phyloP scores from a whole-genome alignment of 53 echinoderm and acorn worm genomes.

The Henricia sp. region DNA sequence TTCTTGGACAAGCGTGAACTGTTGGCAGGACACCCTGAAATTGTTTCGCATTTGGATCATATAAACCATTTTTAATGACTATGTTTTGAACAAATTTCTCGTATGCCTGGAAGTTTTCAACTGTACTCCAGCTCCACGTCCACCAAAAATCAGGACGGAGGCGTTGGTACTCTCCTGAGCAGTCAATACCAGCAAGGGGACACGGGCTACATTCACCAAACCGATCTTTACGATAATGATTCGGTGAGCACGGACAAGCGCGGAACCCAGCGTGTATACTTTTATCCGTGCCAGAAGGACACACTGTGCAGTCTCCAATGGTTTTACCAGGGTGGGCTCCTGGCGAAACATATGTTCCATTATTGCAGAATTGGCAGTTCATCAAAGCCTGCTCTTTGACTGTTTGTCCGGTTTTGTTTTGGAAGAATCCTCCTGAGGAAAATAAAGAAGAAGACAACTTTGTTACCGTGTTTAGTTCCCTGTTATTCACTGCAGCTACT shows the following conservation, averaged over 20 bases:
- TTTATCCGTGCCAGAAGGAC: conserved; percentile 68
- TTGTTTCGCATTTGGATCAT: not conserved
- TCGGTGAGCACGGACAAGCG: conserved; percentile 59
- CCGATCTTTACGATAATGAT: conserved; percentile 52
- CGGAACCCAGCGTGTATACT: conserved; percentile 62
- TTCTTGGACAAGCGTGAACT: conserved; percentile 26
- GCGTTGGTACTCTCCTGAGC: conserved; percentile 51
- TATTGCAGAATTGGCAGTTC: conserved; percentile 55
- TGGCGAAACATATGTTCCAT: conserved; percentile 59
- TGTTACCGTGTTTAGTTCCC: not conserved
- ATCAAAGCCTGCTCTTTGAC: not conserved
- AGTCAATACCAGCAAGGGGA: conserved; percentile 42
- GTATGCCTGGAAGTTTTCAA: not conserved
- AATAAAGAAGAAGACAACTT: not conserved
- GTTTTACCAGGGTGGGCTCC: conserved; percentile 21
- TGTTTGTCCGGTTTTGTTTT: conserved; percentile 15
- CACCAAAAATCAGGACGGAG: conserved; percentile 62
- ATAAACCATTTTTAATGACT: not conserved
- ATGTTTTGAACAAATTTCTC: conserved; percentile 16
- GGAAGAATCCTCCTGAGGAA: conserved; percentile 58
- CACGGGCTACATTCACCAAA: conserved; percentile 59
- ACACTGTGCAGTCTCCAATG: conserved; percentile 55
- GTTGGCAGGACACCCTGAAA: conserved; percentile 26
- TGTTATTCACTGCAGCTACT: not conserved
- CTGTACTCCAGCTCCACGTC: conserved; percentile 58